Conservation (phyloP, 2,888 invertebrate species). For the Sabellastarte sp. region DNA sequence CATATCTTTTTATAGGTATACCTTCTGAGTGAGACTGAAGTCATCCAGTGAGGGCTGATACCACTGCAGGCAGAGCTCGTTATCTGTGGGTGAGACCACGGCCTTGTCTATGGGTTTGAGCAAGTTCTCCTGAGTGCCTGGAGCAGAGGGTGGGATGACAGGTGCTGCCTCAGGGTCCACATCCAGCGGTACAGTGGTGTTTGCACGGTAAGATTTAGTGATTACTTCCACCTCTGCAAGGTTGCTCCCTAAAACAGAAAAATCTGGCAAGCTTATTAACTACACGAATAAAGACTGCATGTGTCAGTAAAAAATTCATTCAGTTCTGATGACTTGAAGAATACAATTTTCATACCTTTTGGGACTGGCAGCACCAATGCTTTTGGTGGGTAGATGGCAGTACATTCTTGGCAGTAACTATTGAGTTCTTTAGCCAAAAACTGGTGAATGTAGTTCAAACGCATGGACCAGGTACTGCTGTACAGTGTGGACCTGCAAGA, state of each 20-base stretch:
- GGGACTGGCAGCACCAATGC: constrained; percentile 32
- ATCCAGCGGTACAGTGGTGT: constrained; percentile 2
- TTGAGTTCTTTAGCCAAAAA: constrained; percentile 43
- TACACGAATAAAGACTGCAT: not conserved
- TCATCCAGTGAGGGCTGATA: constrained; percentile 21
- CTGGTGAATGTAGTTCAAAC: constrained; percentile 43
- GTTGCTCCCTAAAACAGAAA: too few species aligned
- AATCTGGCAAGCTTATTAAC: too few species aligned
- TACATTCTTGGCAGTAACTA: constrained; percentile 42
- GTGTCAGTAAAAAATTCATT: not conserved
- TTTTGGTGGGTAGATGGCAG: constrained; percentile 48
- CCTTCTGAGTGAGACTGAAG: not conserved
- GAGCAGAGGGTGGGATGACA: not conserved
- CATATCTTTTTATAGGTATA: too few species aligned
- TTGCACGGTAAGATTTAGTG: constrained; percentile 10
- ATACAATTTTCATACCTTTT: too few species aligned
- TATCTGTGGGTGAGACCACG: constrained; percentile 34
- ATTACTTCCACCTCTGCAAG: constrained; percentile 5
- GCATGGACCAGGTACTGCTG: constrained; percentile 38
- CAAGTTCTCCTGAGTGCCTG: constrained; percentile 22
- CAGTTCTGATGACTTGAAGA: too few species aligned
- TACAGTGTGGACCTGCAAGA: constrained; percentile 31
- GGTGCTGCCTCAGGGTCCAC: not conserved
- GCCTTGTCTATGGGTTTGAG: constrained; percentile 35
- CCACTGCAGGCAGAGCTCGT: constrained; percentile 51